Base-by-base conservation (phyloP, 2,113 vertebrate genomes). In the Ornithorhynchus anatinus region DNA sequence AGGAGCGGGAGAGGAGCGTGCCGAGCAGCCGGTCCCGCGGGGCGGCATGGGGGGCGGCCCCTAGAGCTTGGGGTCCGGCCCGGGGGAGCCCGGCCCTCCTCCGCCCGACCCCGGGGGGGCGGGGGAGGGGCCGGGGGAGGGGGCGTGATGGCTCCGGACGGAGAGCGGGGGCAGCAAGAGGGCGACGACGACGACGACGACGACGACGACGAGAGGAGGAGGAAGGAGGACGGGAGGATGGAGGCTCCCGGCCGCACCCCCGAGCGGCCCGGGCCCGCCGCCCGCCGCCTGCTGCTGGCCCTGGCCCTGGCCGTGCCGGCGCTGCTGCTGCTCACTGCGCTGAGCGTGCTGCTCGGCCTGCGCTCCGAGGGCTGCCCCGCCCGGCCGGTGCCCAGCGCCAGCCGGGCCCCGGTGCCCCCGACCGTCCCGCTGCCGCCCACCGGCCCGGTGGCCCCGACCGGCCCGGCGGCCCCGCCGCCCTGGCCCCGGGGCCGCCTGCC, bases 271-370 rank as follows among this genome's bases (percentile, higher is more conserved):
- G 91, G 94, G 95, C 85, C 92, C 95, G 1, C 96, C 96, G 66
- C 96, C 96, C 92, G 89, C 67, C 93, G 95, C 12, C 93, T 98
- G 23, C 93, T 97, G 19, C 87, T 98, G 82, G 97, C 91, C 62
- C 98, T 98, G 65, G 96, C 95, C 31, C 72, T 98, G 73, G 96
- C 96, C 84, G 93, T 98, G 89, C 89, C 97, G 77, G 96, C 95
- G 14, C 91, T 99, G 74, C 92, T 99, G 29, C 84, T 95, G 0
- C 95, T 98, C 54, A 97, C 96, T 15, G 94, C 94, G 57, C 92
- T 97, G 35, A 96, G 97, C 0, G 95, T 98, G 64, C 85, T 94
- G 66, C 95, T 99, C 81, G 95, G 94, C 80, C 72, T 98, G 67
- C 94, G 95, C 51, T 96, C 95, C 60, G 96, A 98, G 82, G 95